Base-by-base conservation (phyloP, 2,888 invertebrate species). In the Tanypteryx hageni region DNA sequence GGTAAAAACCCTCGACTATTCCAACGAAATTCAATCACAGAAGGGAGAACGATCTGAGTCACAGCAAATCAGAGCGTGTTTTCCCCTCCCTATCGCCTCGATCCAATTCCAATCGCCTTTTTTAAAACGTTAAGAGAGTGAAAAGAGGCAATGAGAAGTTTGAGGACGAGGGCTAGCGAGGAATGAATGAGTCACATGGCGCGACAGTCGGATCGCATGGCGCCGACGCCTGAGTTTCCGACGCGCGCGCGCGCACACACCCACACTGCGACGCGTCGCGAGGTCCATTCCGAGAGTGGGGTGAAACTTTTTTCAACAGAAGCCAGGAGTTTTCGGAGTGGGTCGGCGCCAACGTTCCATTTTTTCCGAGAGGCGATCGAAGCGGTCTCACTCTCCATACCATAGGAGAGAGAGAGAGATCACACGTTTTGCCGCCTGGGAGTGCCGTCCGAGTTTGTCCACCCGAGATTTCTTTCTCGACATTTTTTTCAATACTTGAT, bases 161-260 rank as follows among this genome's bases (percentile, higher is more conserved):
- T 10, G 9, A 1, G 64, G 89, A 64, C 64, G 89, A 44, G 61
- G 13, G 14, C 22, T 14, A 31, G 31, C 58, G 86, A 58, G 59
- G 14, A 56, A n/a, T 14, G 86, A 13, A 64, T 61, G 61, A 89
- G 64, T 64, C 44, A 89, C 44, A 16, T 16, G 58, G 86, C 58
- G 86, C 83, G 83, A 84, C 84, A 76, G 76, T n/a, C 22, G n/a
- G 76, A 76, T 56, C 85, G 56, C 3, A 18, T 64, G 89, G 89
- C 89, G 89, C 89, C 89, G 44, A 44, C 16, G 44, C 89, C 89
- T n/a, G 64, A 44, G 13, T 13, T 44, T 64, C 61, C 86, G 59
- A 31, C 86, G 57, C n/a, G 56, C 11, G 44, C 44, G 44, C 44
- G 44, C 44, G 16, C 64, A 18, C 13, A 64, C 64, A 64, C 13